Evolutionary conservation across 2,888 invertebrate species (phyloP).

Genomic region (Zhuqinia jingwanae): DNA sequence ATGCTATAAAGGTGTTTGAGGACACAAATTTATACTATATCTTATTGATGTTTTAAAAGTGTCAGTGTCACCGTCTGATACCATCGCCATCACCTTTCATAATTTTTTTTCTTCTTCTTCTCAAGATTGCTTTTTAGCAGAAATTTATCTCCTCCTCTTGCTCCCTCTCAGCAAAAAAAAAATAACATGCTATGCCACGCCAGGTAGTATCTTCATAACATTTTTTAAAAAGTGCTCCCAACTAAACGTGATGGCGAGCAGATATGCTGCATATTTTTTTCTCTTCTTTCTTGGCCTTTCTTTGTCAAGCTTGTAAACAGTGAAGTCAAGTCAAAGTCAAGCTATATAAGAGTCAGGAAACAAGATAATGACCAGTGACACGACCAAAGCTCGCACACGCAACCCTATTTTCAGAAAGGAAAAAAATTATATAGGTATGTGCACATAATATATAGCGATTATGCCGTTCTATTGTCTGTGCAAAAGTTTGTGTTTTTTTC

Average conservation of each 20-base stretch:
- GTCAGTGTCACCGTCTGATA: conserved; percentile 22
- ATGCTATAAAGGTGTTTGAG: not conserved
- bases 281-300: conserved; percentile 25
- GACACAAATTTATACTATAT: not conserved
- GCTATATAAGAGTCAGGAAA: not conserved
- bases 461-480: not conserved
- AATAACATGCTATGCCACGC: no score
- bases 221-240: no score
- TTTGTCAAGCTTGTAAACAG: conserved; percentile 60
- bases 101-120: no score
- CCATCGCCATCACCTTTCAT: conserved; percentile 4
- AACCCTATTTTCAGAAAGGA: not conserved
- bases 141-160: not conserved
- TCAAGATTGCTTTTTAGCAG: not conserved
- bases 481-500: not conserved
- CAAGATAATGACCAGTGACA: conserved; percentile 47
- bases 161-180: not conserved
- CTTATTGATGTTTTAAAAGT: not conserved
- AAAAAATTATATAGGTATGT: no score
- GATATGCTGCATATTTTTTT: not conserved
- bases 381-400: conserved; percentile 45
- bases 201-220: no score
- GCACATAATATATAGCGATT: no score
- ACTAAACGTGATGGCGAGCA: not conserved
- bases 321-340: not conserved